Evolutionary conservation across 2,113 vertebrate genomes (phyloP).

Genomic region (Illadopsis cleaveri): DNA sequence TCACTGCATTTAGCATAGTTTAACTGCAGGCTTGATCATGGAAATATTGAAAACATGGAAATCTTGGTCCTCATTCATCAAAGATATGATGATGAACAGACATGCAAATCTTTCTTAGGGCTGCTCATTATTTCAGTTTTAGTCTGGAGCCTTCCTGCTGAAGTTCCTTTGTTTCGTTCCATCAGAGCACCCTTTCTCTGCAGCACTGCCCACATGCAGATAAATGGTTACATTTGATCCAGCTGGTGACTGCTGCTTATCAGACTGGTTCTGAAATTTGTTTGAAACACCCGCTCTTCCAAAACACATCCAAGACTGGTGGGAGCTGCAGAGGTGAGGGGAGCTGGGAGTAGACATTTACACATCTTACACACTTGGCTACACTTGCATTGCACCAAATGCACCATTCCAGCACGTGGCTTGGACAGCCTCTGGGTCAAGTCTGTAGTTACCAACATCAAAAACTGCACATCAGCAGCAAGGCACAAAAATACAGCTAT

Average conservation of each 20-base stretch:
- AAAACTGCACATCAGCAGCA: not conserved
- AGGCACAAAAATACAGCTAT: not conserved
- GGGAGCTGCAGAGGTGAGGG: not conserved
- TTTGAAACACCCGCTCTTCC: not conserved
- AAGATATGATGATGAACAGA: not conserved
- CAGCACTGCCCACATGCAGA: rapidly evolving
- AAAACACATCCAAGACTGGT: not conserved
- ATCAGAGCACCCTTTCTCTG: not conserved
- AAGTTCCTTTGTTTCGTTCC: not conserved
- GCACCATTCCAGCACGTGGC: not conserved
- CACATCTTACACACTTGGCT: not conserved
- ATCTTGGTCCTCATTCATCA: not conserved
- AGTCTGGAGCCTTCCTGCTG: not conserved
- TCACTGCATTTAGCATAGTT: not conserved
- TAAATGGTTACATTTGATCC: not conserved
- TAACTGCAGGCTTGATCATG: not conserved
- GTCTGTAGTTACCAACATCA: not conserved
- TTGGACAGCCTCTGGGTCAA: not conserved
- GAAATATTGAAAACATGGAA: not conserved
- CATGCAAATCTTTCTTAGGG: not conserved
- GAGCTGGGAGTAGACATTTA: not conserved
- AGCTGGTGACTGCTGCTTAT: not conserved
- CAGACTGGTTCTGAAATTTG: not conserved
- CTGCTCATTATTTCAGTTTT: not conserved
- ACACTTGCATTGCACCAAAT: not conserved